These are phyloP conservation scores for Nibea coibor DNA, from an alignment of 2,113 vertebrate genomes.

Conservation along the genomic window DNA sequence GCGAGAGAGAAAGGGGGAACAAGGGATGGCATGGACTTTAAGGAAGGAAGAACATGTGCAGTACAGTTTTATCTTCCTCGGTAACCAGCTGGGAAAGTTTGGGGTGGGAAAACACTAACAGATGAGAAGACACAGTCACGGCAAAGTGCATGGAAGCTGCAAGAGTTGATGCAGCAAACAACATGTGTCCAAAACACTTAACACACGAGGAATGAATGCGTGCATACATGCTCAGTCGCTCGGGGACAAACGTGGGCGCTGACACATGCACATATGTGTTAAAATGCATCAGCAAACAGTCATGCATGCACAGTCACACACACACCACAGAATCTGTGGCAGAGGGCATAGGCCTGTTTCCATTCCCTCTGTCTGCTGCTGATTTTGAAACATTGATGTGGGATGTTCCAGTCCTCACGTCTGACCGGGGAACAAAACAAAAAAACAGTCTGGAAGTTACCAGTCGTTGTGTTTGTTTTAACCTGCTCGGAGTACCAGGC, in stretches of 20 bases:
- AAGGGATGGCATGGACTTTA: conserved; percentile 64
- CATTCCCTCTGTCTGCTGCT: conserved; percentile 33
- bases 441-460: conserved; percentile 9
- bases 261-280: conserved; percentile 29
- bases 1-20: conserved; percentile 23
- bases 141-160: conserved; percentile 7
- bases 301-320: neutral
- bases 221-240: neutral
- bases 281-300: conserved; percentile 45
- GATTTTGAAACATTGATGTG: conserved; percentile 41
- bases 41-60: conserved; percentile 66
- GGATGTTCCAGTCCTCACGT: conserved; percentile 5
- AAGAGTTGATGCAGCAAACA: too few species aligned
- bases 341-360: conserved; percentile 38
- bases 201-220: conserved; percentile 1
- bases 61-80: conserved; percentile 43
- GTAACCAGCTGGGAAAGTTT: conserved; percentile 42
- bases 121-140: conserved; percentile 20
- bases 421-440: neutral
- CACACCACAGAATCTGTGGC: conserved; percentile 19
- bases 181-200: neutral
- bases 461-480: conserved; percentile 43
- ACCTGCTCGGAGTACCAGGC: neutral
- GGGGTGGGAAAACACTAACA: conserved; percentile 44
- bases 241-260: neutral